Evolutionary conservation across 2,888 invertebrate species (phyloP).

Genomic region (Lasioglossum leucozonium): DNA sequence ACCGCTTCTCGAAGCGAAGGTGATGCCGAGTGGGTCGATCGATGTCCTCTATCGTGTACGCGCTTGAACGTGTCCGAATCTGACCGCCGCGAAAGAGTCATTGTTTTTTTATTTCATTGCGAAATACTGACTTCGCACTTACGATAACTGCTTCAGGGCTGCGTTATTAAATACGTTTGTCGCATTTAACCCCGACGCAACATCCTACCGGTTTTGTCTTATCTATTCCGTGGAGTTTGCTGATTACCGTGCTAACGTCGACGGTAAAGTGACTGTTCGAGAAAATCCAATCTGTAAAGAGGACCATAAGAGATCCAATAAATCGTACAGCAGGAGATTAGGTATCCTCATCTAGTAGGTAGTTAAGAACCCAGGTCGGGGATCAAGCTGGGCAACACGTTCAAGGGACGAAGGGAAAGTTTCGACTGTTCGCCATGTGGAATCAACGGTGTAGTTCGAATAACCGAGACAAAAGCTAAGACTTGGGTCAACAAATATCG

Average conservation of each 20-base stretch:
- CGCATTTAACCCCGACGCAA: no score
- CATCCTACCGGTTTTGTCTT: no score
- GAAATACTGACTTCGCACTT: background rate
- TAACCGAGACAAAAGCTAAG: background rate
- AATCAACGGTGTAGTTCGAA: background rate
- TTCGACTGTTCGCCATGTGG: slow-evolving; percentile 14
- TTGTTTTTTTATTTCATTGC: background rate
- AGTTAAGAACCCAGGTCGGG: background rate
- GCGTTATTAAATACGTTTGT: no score
- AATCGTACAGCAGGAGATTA: background rate
- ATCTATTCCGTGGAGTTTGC: no score
- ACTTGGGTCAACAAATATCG: background rate
- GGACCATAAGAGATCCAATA: background rate
- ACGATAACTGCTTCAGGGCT: no score
- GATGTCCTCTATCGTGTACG: background rate
- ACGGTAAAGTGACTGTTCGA: no score
- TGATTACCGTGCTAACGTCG: no score
- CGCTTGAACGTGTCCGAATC: background rate
- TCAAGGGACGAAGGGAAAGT: background rate
- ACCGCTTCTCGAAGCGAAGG: slow-evolving; percentile 47
- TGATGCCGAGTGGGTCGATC: slow-evolving; percentile 23
- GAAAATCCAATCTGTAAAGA: no score
- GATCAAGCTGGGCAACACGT: background rate
- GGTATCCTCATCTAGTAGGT: background rate
- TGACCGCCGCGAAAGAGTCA: background rate